Conservation (phyloP, 2,888 invertebrate species). For the Amiota minor region DNA sequence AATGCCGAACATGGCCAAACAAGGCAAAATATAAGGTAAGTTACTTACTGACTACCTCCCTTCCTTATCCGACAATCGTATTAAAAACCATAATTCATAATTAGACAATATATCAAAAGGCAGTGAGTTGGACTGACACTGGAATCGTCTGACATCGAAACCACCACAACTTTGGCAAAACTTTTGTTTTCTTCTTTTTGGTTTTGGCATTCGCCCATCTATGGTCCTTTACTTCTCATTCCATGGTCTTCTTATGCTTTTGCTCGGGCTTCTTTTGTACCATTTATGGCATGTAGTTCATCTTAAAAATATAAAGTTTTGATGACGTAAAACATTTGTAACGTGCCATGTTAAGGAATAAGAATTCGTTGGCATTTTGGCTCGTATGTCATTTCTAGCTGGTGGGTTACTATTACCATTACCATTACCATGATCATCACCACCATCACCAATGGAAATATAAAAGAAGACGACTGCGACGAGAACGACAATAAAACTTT, state of each 20-base stretch:
- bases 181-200: slow-evolving; percentile 1
- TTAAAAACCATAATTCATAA: slow-evolving; percentile 24
- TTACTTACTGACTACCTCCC: not conserved
- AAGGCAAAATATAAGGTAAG: not conserved
- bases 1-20: slow-evolving; percentile 3
- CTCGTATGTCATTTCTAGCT: slow-evolving; percentile 51
- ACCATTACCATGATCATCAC: not conserved
- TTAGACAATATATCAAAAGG: slow-evolving; percentile 18
- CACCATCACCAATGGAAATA: not conserved
- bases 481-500: slow-evolving; percentile 57
- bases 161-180: slow-evolving; percentile 4
- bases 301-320: slow-evolving; percentile 49
- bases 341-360: slow-evolving; percentile 58
- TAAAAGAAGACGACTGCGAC: slow-evolving; percentile 16
- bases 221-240: no score
- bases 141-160: not conserved
- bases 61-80: not conserved
- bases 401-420: not conserved
- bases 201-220: no score
- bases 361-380: slow-evolving; percentile 51
- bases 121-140: not conserved
- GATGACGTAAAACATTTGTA: slow-evolving; percentile 63
- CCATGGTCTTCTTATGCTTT: not conserved
- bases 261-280: not conserved
- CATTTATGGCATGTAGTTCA: slow-evolving; percentile 21